These are phyloP conservation scores for Corvus hawaiiensis DNA, from an alignment of 2,113 vertebrate species.

Conservation along the genomic window DNA sequence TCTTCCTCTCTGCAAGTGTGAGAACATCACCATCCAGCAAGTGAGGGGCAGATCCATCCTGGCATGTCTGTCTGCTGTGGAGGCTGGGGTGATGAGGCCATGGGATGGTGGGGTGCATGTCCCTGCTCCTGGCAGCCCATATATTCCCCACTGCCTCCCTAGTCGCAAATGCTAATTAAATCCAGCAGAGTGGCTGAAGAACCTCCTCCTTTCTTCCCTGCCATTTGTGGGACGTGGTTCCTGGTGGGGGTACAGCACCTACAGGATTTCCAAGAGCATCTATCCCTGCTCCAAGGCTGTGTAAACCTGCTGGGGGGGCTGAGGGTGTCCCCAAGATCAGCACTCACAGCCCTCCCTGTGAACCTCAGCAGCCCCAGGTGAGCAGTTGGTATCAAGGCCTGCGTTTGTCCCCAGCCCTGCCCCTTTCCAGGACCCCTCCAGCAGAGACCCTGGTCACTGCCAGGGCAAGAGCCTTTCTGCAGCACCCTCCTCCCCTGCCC, in stretches of 20 bases:
- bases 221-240: fast-evolving
- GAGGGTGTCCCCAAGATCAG: neutral
- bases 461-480: neutral
- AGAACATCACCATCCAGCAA: neutral
- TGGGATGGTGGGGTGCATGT: neutral
- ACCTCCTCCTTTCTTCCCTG: neutral
- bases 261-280: fast-evolving
- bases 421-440: neutral
- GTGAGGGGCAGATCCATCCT: no score
- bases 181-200: neutral
- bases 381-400: fast-evolving
- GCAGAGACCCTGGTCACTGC: constrained; percentile 20
- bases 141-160: neutral
- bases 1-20: neutral
- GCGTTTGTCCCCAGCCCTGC: neutral
- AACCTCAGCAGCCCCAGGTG: neutral
- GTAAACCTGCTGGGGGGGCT: neutral
- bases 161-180: neutral
- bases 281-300: neutral
- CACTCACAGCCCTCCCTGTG: fast-evolving
- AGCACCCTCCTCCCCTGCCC: neutral
- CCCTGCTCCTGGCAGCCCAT: neutral
- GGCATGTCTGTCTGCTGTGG: neutral
- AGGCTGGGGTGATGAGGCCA: neutral
- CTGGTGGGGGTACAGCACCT: neutral